Conservation (phyloP, 1,140 invertebrate species). For the Sweltsa coloradensis region DNA sequence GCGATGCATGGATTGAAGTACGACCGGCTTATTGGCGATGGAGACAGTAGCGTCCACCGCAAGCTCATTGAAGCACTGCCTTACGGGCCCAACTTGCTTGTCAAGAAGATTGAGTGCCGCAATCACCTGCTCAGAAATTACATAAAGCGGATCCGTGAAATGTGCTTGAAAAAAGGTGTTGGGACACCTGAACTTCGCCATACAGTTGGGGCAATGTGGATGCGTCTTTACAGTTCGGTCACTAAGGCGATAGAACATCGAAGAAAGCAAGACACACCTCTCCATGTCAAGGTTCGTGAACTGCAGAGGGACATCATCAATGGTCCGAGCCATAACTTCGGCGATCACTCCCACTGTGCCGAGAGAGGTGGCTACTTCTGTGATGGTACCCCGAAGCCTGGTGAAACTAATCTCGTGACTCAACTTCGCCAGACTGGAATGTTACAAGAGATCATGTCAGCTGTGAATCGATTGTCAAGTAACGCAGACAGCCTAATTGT, state of each 20-base stretch:
- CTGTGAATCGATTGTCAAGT: background rate
- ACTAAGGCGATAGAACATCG: no score
- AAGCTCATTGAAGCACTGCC: slow-evolving; percentile 16
- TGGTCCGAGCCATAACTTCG: slow-evolving; percentile 25
- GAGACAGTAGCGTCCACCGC: slow-evolving; percentile 23
- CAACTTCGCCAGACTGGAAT: slow-evolving; percentile 10
- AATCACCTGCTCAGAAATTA: slow-evolving; percentile 15
- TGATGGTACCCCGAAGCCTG: slow-evolving; percentile 11
- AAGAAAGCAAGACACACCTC: no score
- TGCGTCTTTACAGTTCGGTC: no score
- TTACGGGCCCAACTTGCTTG: slow-evolving; percentile 14
- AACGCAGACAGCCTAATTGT: slow-evolving; percentile 22
- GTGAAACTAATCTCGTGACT: slow-evolving; percentile 18
- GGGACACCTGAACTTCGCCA: no score
- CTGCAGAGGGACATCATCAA: slow-evolving; percentile 23
- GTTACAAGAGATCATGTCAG: background rate
- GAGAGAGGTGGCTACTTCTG: slow-evolving; percentile 20
- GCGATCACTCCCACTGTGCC: slow-evolving; percentile 24
- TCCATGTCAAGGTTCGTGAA: no score
- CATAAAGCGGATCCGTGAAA: background rate
- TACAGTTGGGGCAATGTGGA: no score
- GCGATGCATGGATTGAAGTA: slow-evolving; percentile 16
- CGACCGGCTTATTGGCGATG: slow-evolving; percentile 25
- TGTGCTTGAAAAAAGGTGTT: slow-evolving; percentile 17
- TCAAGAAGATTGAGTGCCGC: slow-evolving; percentile 24